These are phyloP conservation scores for Keiferia lycopersicella DNA, from an alignment of 2,888 invertebrate species.

Conservation along the genomic window DNA sequence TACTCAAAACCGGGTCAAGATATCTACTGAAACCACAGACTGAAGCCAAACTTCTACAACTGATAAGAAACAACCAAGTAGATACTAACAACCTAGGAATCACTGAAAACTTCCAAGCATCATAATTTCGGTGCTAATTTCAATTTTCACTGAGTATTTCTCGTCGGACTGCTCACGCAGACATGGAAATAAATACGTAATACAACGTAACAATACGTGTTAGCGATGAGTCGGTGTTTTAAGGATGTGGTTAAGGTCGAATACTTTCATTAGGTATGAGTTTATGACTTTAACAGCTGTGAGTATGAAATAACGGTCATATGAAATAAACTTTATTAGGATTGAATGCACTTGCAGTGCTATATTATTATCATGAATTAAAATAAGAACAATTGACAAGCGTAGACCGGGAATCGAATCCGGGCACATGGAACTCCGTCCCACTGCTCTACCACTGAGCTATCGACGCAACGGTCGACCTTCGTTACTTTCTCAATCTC, in stretches of 20 bases:
- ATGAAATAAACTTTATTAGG: neutral
- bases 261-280: slow-evolving; percentile 25
- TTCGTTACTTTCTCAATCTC: too few relatives aligned
- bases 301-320: neutral
- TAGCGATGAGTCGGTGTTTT: neutral
- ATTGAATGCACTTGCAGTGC: too few relatives aligned
- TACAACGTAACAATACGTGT: slow-evolving; percentile 9
- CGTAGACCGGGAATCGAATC: too few relatives aligned
- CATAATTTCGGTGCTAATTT: neutral
- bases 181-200: neutral
- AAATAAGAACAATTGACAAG: too few relatives aligned
- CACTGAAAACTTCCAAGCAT: neutral
- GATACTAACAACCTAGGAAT: neutral
- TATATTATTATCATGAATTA: too few relatives aligned
- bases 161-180: neutral
- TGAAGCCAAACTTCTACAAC: neutral
- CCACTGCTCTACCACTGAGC: too few relatives aligned
- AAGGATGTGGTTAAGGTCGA: slow-evolving; percentile 21
- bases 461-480: too few relatives aligned
- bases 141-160: neutral
- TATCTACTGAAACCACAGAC: too few relatives aligned
- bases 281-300: slow-evolving; percentile 10
- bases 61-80: neutral
- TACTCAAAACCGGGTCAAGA: too few relatives aligned
- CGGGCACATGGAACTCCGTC: too few relatives aligned